A percentile compares a stretch with the other conserved stretches of the same genome.
phyloP scores from a whole-genome alignment of 2,113 vertebrate species.

The Origma solitaria region DNA sequence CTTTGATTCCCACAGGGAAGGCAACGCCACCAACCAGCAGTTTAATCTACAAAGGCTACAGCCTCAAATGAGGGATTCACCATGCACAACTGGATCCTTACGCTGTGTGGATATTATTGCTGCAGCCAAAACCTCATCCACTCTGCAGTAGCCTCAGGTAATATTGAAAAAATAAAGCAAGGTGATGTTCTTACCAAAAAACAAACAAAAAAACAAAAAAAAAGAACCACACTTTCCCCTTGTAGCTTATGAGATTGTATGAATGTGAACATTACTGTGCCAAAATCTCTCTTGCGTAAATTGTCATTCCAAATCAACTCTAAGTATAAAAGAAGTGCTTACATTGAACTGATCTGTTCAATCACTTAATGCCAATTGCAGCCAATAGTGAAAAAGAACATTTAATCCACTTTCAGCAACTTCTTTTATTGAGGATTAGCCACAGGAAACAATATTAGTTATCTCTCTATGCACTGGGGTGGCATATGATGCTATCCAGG shows the following conservation, averaged over 20 bases:
- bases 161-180: slow-evolving; percentile 3
- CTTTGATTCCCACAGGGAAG: slow-evolving; percentile 16
- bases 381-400: neutral
- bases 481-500: neutral
- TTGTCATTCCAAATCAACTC: slow-evolving; percentile 42
- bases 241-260: neutral
- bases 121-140: neutral
- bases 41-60: slow-evolving; percentile 23
- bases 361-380: neutral
- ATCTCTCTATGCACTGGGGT: neutral
- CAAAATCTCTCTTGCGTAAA: neutral
- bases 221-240: neutral
- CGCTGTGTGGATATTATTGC: neutral
- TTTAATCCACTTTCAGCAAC: neutral
- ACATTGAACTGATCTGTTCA: neutral
- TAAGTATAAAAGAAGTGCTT: neutral
- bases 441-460: neutral
- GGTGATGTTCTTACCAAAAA: neutral
- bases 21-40: neutral
- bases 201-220: neutral
- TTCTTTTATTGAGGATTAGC: neutral
- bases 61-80: neutral
- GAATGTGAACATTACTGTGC: neutral
- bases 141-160: neutral
- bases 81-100: neutral